These are phyloP conservation scores for Upupa epops DNA, from an alignment of 2,113 vertebrate species.

Conservation along the genomic window DNA sequence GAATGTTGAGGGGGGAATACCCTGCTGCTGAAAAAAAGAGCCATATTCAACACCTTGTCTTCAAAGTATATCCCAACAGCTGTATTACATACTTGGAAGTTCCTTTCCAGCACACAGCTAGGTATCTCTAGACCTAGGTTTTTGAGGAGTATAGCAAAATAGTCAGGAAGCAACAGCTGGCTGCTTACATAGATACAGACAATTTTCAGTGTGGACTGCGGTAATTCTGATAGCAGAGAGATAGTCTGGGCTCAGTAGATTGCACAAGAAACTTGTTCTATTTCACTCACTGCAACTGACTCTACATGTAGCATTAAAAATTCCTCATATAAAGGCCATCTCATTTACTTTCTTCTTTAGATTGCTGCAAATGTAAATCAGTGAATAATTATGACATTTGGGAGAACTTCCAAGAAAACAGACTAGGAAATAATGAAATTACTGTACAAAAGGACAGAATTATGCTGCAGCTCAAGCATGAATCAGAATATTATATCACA, in stretches of 20 bases:
- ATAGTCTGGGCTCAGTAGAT: background rate
- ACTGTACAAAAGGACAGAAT: conserved; percentile 30
- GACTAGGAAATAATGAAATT: conserved; percentile 32
- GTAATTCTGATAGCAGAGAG: background rate
- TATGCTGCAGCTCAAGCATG: conserved; percentile 29
- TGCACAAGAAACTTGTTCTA: background rate
- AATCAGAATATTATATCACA: conserved; percentile 45
- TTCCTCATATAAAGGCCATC: background rate
- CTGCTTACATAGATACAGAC: background rate
- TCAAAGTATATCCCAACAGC: background rate
- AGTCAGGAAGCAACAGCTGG: background rate
- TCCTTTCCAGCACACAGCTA: background rate
- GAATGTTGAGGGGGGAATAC: background rate
- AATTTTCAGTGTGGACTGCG: background rate
- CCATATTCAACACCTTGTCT: background rate
- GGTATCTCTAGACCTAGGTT: background rate
- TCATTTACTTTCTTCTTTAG: background rate
- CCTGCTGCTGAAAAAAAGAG: background rate
- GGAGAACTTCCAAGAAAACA: conserved; percentile 43
- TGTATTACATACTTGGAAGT: background rate
- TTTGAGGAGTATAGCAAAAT: background rate
- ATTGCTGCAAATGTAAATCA: background rate
- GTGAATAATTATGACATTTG: conserved; percentile 30
- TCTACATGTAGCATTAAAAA: conserved; percentile 1
- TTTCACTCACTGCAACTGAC: background rate